Conservation (phyloP, 2,797 vertebrate genomes). For the Pteropus rufus region DNA sequence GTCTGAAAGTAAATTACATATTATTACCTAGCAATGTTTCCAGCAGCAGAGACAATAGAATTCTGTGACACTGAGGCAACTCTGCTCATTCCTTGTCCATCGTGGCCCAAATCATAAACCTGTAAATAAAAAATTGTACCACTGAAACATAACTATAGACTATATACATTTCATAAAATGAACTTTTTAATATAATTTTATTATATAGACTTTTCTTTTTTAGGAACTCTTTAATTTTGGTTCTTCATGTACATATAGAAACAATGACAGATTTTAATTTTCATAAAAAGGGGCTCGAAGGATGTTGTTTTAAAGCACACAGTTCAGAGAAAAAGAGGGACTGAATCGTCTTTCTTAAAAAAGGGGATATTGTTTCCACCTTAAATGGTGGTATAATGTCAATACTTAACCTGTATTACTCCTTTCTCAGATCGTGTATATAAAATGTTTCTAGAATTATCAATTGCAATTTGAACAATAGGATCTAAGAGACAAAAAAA, state of each 20-base stretch:
- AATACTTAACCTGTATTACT: constrained; percentile 92
- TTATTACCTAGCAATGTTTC: constrained; percentile 94
- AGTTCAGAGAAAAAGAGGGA: not conserved
- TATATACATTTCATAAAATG: not conserved
- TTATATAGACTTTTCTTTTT: not conserved
- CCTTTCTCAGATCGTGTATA: constrained; percentile 97
- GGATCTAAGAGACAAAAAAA: constrained; percentile 86
- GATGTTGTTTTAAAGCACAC: not conserved
- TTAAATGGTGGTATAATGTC: not conserved
- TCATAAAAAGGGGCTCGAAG: not conserved
- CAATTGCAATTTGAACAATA: constrained; percentile 95
- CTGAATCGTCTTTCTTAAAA: not conserved
- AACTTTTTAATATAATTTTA: not conserved
- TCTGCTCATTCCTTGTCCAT: constrained; percentile 94
- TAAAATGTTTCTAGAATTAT: constrained; percentile 94
- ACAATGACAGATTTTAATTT: constrained; percentile 4
- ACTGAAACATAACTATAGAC: not conserved
- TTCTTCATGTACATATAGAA: not conserved
- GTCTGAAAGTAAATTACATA: not conserved
- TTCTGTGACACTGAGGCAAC: constrained; percentile 94
- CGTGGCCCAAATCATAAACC: constrained; percentile 95
- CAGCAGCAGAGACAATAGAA: constrained; percentile 91
- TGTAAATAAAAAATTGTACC: constrained; percentile 75
- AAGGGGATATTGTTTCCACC: not conserved
- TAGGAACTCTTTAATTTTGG: not conserved